These are phyloP conservation scores for Bathynomus jamesi DNA, from an alignment of 1,140 invertebrate genomes.

Conservation along the genomic window DNA sequence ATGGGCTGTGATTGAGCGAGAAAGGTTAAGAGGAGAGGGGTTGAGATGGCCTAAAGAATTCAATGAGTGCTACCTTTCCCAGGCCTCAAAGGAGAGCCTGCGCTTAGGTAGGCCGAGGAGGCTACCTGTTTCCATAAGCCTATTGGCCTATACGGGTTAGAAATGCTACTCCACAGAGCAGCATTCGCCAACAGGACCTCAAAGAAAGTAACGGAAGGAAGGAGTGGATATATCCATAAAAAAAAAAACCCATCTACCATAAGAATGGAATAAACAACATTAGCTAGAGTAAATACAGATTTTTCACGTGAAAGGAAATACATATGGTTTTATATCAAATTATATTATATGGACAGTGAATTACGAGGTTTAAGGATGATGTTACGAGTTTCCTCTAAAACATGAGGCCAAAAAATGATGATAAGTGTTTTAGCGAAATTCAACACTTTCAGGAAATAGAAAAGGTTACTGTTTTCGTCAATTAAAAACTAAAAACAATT, in stretches of 20 bases:
- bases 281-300: background rate
- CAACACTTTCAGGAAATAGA: too few relatives aligned
- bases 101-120: background rate
- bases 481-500: too few relatives aligned
- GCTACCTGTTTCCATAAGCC: background rate
- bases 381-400: too few relatives aligned
- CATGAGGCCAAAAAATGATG: too few relatives aligned
- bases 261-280: background rate
- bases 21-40: background rate
- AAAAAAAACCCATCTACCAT: background rate
- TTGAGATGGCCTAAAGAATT: slow-evolving; percentile 3
- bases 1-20: slow-evolving; percentile 3
- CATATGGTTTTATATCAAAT: background rate
- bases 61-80: background rate
- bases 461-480: too few relatives aligned
- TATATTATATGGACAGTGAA: too few relatives aligned
- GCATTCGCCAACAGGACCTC: background rate
- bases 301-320: background rate
- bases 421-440: too few relatives aligned
- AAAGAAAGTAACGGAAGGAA: background rate
- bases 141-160: background rate
- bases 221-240: background rate
- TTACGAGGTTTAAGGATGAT: too few relatives aligned
- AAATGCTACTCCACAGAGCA: background rate
- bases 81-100: background rate